Conservation (phyloP, 2,113 vertebrate genomes). For the Brachionichthys hirsutus region DNA sequence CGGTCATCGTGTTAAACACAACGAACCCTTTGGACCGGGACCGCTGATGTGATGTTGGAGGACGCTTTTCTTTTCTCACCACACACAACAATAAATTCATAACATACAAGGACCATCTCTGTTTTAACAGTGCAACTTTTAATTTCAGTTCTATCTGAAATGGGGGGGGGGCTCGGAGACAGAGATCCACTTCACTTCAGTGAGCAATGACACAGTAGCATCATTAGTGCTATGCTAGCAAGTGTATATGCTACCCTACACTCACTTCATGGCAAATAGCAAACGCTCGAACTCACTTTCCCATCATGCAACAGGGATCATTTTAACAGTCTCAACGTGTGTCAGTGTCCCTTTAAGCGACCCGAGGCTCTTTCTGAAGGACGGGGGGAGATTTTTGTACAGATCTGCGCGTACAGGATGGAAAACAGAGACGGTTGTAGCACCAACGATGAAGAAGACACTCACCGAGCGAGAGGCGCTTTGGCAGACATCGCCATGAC, state of each 20-base stretch:
- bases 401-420: constrained; percentile 22
- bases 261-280: background rate
- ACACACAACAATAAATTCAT: constrained; percentile 23
- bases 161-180: constrained; percentile 10
- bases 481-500: constrained; percentile 23
- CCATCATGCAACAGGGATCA: constrained; percentile 32
- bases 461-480: constrained; percentile 2
- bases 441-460: constrained; percentile 45
- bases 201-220: background rate
- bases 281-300: constrained; percentile 14
- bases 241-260: background rate
- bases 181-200: constrained; percentile 1
- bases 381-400: constrained; percentile 23
- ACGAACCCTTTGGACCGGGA: too few relatives aligned
- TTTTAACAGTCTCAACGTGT: constrained; percentile 30
- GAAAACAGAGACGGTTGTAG: constrained; percentile 21
- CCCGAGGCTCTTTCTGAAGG: constrained; percentile 16
- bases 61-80: constrained; percentile 15
- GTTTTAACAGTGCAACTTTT: constrained; percentile 45
- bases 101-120: constrained; percentile 6
- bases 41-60: too few relatives aligned
- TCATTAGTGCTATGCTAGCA: background rate
- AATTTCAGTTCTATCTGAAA: constrained; percentile 18
- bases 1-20: too few relatives aligned
- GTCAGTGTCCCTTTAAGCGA: constrained; percentile 20